Evolutionary conservation across 2,797 vertebrate genomes (phyloP).

Genomic region (Microctenopoma steveboyesi): DNA sequence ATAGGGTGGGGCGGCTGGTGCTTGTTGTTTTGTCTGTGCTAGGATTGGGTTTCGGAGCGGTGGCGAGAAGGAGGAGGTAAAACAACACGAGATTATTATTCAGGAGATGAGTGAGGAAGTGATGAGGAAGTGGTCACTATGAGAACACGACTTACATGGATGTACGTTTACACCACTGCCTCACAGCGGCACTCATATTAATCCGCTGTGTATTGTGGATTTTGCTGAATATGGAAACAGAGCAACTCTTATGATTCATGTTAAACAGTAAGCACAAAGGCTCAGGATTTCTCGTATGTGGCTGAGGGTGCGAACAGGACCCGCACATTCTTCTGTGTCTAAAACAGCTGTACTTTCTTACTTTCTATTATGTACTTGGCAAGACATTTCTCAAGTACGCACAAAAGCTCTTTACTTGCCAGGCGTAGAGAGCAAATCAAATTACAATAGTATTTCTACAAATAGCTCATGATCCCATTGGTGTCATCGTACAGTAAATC

Average conservation of each 20-base stretch:
- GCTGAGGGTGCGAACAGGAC: background rate
- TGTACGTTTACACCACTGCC: conserved; percentile 34
- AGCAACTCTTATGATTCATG: conserved; percentile 33
- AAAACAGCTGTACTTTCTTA: conserved; percentile 44
- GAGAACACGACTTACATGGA: conserved; percentile 37
- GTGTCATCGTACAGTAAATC: conserved; percentile 44
- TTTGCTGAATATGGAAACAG: conserved; percentile 52
- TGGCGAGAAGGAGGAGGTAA: conserved; percentile 44
- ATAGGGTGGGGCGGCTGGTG: conserved; percentile 45
- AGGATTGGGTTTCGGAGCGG: conserved; percentile 52
- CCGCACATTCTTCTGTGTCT: conserved; percentile 28
- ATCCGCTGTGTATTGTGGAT: conserved; percentile 25
- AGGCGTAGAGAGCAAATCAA: conserved; percentile 52
- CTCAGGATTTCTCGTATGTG: conserved; percentile 13
- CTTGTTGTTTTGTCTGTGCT: conserved; percentile 38
- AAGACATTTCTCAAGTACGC: conserved; percentile 22
- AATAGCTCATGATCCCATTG: conserved; percentile 50
- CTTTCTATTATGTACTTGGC: conserved; percentile 39
- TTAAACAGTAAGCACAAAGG: conserved; percentile 4
- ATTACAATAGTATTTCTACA: conserved; percentile 33
- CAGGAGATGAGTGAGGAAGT: conserved; percentile 50
- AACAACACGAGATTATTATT: conserved; percentile 54
- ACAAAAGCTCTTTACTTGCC: conserved; percentile 37
- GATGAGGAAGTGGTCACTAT: conserved; percentile 36
- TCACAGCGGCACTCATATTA: conserved; percentile 40